These are phyloP conservation scores for Pipistrellus kuhlii DNA, from an alignment of 2,797 vertebrate species.

Conservation along the genomic window DNA sequence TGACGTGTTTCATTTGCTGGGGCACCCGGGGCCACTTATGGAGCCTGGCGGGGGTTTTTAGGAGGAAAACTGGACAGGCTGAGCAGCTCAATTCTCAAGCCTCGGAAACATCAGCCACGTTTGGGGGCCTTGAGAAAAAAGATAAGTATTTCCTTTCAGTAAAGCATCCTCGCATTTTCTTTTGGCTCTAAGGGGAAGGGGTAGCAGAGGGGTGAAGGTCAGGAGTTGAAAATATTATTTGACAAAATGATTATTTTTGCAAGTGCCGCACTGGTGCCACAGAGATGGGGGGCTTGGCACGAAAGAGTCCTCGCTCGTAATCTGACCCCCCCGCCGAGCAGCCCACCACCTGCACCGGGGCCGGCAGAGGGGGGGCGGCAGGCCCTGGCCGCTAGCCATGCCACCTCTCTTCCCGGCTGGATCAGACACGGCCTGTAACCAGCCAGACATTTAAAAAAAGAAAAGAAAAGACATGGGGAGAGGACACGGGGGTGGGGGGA, in stretches of 20 bases:
- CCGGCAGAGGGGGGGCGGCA: slow-evolving; percentile 86
- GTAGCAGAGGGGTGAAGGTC: not conserved
- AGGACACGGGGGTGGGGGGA: not conserved
- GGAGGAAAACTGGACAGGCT: not conserved
- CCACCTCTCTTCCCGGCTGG: slow-evolving; percentile 88
- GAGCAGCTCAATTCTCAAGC: slow-evolving; percentile 37
- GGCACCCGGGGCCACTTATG: slow-evolving; percentile 24
- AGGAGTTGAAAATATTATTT: slow-evolving; percentile 77
- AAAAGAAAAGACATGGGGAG: slow-evolving; percentile 39
- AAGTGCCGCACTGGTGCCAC: slow-evolving; percentile 82
- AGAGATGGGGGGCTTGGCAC: slow-evolving; percentile 86
- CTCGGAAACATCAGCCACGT: slow-evolving; percentile 45
- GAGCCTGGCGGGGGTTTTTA: not conserved
- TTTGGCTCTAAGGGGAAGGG: not conserved
- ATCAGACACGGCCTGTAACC: slow-evolving; percentile 82
- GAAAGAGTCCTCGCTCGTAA: slow-evolving; percentile 76
- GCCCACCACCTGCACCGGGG: slow-evolving; percentile 88
- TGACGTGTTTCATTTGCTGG: not conserved
- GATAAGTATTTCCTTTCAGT: not conserved
- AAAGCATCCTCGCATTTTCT: slow-evolving; percentile 19
- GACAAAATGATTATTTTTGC: slow-evolving; percentile 86
- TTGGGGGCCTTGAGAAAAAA: not conserved
- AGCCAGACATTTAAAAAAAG: slow-evolving; percentile 77
- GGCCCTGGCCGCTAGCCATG: slow-evolving; percentile 91
- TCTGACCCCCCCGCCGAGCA: slow-evolving; percentile 83